These are phyloP conservation scores for Chloroclysta siterata DNA, from an alignment of 2,888 invertebrate species.

Conservation along the genomic window DNA sequence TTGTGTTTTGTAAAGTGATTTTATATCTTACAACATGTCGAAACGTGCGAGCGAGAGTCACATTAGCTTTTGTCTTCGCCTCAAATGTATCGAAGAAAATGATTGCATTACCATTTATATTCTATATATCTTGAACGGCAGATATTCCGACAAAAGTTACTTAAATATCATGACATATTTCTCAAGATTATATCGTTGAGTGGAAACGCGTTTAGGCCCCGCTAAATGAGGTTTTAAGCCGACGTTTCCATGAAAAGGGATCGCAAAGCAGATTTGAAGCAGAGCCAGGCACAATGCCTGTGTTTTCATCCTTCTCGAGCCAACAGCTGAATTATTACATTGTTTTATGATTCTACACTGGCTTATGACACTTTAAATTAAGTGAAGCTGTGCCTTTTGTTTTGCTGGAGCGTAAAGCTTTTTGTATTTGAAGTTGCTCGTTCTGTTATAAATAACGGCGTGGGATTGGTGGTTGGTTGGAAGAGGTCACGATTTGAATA, in stretches of 20 bases:
- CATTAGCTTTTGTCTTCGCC: no score
- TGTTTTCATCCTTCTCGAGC: constrained; percentile 64
- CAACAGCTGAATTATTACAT: constrained; percentile 66
- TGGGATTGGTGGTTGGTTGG: not conserved
- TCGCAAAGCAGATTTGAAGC: constrained; percentile 76
- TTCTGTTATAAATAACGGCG: constrained; percentile 23
- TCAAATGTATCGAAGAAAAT: no score
- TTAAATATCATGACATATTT: constrained; percentile 82
- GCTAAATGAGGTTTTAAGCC: constrained; percentile 82
- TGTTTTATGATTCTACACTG: constrained; percentile 71
- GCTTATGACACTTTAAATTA: constrained; percentile 73
- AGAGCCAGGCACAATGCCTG: constrained; percentile 68
- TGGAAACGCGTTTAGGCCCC: constrained; percentile 70
- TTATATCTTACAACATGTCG: no score
- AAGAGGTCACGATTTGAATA: constrained; percentile 23
- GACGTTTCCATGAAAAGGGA: constrained; percentile 72
- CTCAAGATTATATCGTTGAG: constrained; percentile 73
- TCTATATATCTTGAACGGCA: constrained; percentile 42
- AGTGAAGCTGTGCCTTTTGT: constrained; percentile 63
- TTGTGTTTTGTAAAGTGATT: no score
- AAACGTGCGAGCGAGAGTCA: no score
- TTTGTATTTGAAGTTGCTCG: constrained; percentile 37
- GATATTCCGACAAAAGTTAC: constrained; percentile 75
- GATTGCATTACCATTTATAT: constrained; percentile 39
- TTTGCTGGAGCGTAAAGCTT: constrained; percentile 43